phyloP scores from a whole-genome alignment of 2,113 vertebrate species.

The Nyctereutes procyonoides region DNA sequence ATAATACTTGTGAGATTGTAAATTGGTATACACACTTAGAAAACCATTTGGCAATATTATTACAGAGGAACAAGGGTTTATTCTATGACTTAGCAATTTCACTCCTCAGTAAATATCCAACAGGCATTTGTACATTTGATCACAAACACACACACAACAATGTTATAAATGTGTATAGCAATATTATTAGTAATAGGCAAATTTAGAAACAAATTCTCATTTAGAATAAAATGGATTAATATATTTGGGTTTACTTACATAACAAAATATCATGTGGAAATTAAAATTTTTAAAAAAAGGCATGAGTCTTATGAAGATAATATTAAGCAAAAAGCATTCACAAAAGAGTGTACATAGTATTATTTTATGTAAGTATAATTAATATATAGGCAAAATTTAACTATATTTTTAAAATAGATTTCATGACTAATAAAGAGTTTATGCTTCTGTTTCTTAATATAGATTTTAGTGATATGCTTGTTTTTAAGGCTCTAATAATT shows the following conservation, averaged over 20 bases:
- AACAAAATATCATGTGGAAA: neutral
- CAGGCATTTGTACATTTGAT: neutral
- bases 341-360: neutral
- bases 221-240: neutral
- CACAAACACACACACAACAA: neutral
- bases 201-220: neutral
- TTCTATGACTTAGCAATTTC: neutral
- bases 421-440: neutral
- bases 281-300: neutral
- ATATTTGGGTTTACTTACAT: neutral
- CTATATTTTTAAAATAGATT: neutral
- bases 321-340: neutral
- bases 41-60: neutral
- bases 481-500: neutral
- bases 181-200: neutral
- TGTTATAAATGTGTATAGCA: neutral
- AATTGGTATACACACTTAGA: neutral
- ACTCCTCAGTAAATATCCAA: neutral
- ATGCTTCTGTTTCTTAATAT: neutral
- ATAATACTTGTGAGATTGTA: neutral
- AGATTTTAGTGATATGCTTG: neutral
- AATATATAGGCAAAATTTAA: neutral
- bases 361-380: neutral
- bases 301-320: neutral
- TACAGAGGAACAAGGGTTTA: neutral